Evolutionary conservation across 2,797 vertebrate genomes (phyloP).

Genomic region (Delichon dasypus): DNA sequence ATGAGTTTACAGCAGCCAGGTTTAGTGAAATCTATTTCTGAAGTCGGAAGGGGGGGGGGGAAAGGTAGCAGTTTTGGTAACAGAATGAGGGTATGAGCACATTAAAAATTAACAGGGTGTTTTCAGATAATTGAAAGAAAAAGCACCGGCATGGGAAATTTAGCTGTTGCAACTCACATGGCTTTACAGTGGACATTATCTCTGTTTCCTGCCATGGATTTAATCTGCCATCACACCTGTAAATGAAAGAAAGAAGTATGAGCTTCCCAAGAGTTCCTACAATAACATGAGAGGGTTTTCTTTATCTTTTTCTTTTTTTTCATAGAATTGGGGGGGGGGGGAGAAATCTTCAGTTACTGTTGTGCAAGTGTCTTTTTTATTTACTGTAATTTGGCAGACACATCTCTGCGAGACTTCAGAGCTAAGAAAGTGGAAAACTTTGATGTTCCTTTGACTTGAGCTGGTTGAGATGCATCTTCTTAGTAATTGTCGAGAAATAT

Average conservation of each 20-base stretch:
- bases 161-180: not conserved
- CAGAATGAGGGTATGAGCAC: conserved; percentile 9
- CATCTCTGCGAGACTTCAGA: conserved; percentile 9
- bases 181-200: conserved; percentile 38
- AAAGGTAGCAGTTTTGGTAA: conserved; percentile 22
- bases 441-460: conserved; percentile 20
- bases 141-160: not conserved
- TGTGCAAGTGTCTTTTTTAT: conserved; percentile 6
- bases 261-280: conserved; percentile 25
- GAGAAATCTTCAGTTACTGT: conserved; percentile 2
- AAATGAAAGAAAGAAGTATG: conserved; percentile 42
- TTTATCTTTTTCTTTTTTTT: not conserved
- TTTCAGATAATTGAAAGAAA: conserved; percentile 54
- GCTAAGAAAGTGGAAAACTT: conserved; percentile 38
- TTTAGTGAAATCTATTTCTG: conserved; percentile 52
- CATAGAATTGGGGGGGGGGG: not conserved
- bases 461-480: not conserved
- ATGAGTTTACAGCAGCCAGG: conserved; percentile 37
- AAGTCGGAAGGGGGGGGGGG: not conserved
- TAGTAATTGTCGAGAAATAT: not conserved
- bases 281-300: not conserved
- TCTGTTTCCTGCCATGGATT: conserved; percentile 29
- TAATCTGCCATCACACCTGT: conserved; percentile 47
- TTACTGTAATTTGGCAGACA: conserved; percentile 35
- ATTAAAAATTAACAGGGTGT: conserved; percentile 61